These are phyloP conservation scores for Serripes groenlandicus DNA, from an alignment of 2,888 invertebrate genomes.

Conservation along the genomic window DNA sequence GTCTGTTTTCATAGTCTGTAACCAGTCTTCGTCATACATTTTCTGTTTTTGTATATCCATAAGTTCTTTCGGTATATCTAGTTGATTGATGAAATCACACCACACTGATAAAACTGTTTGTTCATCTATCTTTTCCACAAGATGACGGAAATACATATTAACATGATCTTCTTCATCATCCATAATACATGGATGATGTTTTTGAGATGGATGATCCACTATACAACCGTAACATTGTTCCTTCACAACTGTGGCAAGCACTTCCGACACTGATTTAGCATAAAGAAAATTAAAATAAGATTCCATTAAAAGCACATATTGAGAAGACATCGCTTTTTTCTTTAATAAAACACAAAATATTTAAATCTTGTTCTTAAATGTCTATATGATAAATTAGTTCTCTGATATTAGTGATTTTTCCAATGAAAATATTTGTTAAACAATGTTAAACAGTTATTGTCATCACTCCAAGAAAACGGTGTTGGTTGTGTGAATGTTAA, in stretches of 20 bases:
- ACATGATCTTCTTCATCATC: not conserved
- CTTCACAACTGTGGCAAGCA: not conserved
- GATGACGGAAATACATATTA: conserved; percentile 29
- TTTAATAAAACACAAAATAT: too few species aligned
- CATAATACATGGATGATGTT: conserved; percentile 44
- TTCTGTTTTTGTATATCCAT: conserved; percentile 33
- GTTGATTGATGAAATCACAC: conserved; percentile 16
- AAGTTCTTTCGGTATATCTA: conserved; percentile 13
- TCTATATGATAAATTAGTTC: not conserved
- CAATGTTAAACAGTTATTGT: not conserved
- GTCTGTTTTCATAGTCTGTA: conserved; percentile 40
- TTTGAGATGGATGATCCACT: conserved; percentile 41
- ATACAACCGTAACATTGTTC: conserved; percentile 35
- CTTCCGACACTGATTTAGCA: conserved; percentile 33
- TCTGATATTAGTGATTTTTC: not conserved
- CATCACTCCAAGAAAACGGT: not conserved
- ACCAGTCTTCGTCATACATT: conserved; percentile 27
- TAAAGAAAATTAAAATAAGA: conserved; percentile 47
- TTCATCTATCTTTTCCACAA: conserved; percentile 34
- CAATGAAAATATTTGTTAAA: not conserved
- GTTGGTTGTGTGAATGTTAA: not conserved
- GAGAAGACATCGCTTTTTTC: not conserved
- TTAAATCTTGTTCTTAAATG: too few species aligned
- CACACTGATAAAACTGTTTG: conserved; percentile 18
- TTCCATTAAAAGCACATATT: not conserved